Conservation (phyloP, 1,140 invertebrate genomes). For the Temnothorax nylanderi region DNA sequence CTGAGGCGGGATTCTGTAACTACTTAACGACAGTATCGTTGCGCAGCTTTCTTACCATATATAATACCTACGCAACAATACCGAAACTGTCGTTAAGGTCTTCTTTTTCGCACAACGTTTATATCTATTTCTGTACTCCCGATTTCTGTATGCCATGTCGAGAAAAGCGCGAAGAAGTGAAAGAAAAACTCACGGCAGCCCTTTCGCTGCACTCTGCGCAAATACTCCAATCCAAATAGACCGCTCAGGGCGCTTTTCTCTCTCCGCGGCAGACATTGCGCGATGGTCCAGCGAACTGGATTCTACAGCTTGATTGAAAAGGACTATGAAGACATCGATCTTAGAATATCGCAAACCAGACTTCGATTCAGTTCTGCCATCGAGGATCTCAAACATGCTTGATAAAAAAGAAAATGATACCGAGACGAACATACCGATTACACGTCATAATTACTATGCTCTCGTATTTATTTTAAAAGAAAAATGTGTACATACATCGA, state of each 20-base stretch:
- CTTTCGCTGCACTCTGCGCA: conserved; percentile 50
- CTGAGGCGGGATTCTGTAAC: too few relatives aligned
- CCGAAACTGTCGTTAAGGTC: too few relatives aligned
- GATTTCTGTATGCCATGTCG: conserved; percentile 1
- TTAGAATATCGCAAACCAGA: background rate
- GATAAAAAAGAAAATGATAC: background rate
- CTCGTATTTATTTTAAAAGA: background rate
- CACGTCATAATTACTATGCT: background rate
- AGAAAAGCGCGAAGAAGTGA: background rate
- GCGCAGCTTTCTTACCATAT: too few relatives aligned
- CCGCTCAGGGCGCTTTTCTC: conserved; percentile 34
- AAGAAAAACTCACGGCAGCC: conserved; percentile 27
- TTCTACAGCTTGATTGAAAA: conserved; percentile 7
- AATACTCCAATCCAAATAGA: conserved; percentile 62
- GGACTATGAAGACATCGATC: background rate
- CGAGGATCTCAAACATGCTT: background rate
- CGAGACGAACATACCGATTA: background rate
- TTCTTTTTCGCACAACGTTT: background rate
- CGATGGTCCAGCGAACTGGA: conserved; percentile 31
- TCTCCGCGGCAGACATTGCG: conserved; percentile 28
- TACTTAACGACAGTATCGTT: too few relatives aligned
- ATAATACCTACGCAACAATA: too few relatives aligned
- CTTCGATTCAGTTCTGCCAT: background rate
- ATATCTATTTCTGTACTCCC: background rate
- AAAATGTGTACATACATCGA: background rate